Conservation (phyloP, 2,113 vertebrate species). For the Silurus asotus region DNA sequence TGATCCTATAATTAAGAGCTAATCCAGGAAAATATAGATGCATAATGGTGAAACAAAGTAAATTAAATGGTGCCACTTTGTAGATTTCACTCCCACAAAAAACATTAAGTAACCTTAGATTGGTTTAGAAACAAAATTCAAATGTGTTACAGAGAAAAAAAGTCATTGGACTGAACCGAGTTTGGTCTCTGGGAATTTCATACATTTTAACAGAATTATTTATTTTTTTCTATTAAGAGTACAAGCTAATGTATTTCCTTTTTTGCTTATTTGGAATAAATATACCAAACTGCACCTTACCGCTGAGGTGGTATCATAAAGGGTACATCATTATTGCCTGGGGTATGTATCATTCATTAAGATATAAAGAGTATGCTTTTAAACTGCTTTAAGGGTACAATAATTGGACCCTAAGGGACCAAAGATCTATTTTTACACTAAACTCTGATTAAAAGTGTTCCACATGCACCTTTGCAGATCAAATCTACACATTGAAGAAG, state of each 20-base stretch:
- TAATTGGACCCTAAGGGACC: neutral
- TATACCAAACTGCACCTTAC: no score
- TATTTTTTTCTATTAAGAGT: neutral
- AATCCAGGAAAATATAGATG: slow-evolving; percentile 50
- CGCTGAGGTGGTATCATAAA: neutral
- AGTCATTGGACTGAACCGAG: neutral
- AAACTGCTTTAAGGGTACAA: neutral
- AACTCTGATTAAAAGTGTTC: neutral
- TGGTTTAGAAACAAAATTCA: neutral
- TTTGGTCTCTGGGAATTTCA: neutral
- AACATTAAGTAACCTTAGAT: neutral
- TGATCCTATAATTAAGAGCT: slow-evolving; percentile 48
- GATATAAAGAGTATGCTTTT: neutral
- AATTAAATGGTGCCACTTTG: slow-evolving; percentile 37
- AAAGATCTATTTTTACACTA: neutral
- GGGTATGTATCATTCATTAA: neutral
- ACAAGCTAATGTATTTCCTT: neutral
- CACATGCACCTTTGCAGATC: neutral
- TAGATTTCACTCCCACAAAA: slow-evolving; percentile 20
- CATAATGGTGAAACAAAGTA: slow-evolving; percentile 19
- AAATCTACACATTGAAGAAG: neutral
- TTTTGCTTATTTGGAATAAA: neutral
- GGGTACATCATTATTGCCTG: neutral
- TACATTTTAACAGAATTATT: neutral
- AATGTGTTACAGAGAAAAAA: neutral